A percentile compares a stretch with the other conserved stretches of the same genome.
Conservation (phyloP, 2,888 invertebrate genomes). For the Brachypalpus laphriformis region DNA sequence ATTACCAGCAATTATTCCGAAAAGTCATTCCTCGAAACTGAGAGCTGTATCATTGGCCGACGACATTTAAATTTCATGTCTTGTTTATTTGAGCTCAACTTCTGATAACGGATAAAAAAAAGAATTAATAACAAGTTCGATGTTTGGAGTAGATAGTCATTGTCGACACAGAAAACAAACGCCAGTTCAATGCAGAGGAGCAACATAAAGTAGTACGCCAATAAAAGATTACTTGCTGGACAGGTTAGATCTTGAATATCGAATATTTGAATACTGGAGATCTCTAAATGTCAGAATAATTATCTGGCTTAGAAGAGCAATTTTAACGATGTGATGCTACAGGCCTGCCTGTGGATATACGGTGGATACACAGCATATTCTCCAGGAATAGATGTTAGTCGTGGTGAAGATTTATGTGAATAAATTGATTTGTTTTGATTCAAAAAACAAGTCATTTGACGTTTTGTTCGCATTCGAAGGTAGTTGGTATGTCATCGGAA, state of each 20-base stretch:
- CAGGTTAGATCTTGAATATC: constrained; percentile 38
- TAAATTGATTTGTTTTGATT: background rate
- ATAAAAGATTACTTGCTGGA: constrained; percentile 48
- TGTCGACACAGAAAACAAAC: background rate
- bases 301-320: constrained; percentile 40
- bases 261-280: constrained; percentile 34
- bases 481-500: background rate
- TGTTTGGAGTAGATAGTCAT: background rate
- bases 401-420: background rate
- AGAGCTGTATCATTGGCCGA: background rate
- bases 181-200: background rate
- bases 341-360: background rate
- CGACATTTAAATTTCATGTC: constrained; percentile 2
- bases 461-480: background rate
- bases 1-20: background rate
- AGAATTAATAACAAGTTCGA: constrained; percentile 36
- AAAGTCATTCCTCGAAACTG: background rate
- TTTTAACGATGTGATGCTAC: constrained; percentile 15
- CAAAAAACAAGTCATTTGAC: background rate
- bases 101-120: background rate
- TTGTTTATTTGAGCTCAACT: background rate
- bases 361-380: background rate
- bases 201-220: background rate
- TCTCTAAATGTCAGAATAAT: constrained; percentile 62
- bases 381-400: background rate